Evolutionary conservation across 2,797 vertebrate species (phyloP).

Genomic region (Phalloptychus januarius): DNA sequence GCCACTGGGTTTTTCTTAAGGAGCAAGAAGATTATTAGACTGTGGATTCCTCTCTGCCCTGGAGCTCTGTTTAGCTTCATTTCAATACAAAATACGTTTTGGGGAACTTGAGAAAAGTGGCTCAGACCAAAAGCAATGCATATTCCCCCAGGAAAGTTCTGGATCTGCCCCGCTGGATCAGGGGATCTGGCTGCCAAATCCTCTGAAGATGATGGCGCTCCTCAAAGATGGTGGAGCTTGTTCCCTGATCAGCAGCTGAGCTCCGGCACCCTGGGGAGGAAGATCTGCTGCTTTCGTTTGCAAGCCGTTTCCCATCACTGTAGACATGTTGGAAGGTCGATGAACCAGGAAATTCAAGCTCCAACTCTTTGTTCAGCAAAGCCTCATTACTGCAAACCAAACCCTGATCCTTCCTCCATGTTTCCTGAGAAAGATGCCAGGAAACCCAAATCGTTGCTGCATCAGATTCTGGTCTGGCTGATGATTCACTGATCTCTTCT

Average conservation of each 20-base stretch:
- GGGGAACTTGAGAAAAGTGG: neutral
- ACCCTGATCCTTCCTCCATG: neutral
- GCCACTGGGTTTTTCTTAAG: conserved; percentile 1
- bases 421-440: neutral
- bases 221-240: neutral
- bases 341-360: neutral
- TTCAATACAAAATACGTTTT: neutral
- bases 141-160: neutral
- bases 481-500: neutral
- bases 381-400: neutral
- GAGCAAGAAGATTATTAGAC: neutral
- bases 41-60: conserved; percentile 4
- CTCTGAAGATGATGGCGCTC: conserved; percentile 1
- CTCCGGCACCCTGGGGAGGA: neutral
- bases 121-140: neutral
- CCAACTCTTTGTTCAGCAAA: neutral
- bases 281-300: neutral
- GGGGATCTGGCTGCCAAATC: neutral
- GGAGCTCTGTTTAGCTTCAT: conserved; percentile 6
- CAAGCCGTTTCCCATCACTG: neutral
- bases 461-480: neutral
- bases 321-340: neutral
- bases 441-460: neutral
- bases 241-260: neutral
- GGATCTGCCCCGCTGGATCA: neutral